Percentiles rank a stretch among this genome's conserved stretches.
These are phyloP conservation scores for Chironomus tepperi DNA, from an alignment of 1,140 invertebrate genomes.

Conservation along the genomic window DNA sequence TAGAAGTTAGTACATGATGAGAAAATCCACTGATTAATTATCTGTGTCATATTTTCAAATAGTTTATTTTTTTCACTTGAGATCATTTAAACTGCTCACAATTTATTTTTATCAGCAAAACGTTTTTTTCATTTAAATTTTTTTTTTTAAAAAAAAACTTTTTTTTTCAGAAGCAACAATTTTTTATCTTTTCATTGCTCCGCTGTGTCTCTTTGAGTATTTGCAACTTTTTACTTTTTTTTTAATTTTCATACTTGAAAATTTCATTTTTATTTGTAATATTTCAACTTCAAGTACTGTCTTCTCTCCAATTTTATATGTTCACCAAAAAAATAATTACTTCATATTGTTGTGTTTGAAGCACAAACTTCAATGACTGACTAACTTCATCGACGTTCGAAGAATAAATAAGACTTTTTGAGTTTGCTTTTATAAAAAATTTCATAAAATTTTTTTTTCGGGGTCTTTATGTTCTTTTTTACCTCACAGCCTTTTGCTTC, in stretches of 20 bases:
- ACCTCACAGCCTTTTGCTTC: not conserved
- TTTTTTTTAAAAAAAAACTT: not conserved
- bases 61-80: not conserved
- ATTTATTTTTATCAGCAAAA: no score
- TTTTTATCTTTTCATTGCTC: no score
- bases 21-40: not conserved
- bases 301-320: constrained; percentile 1
- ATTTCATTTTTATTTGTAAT: not conserved
- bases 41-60: not conserved
- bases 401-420: not conserved
- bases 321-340: not conserved
- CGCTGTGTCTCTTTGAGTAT: not conserved
- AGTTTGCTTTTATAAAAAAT: not conserved
- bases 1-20: not conserved
- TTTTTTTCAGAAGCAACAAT: no score
- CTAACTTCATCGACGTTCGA: constrained; percentile 5
- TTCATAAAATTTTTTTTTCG: not conserved
- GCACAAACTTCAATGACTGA: constrained; percentile 1
- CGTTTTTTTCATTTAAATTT: constrained; percentile 10
- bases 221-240: not conserved
- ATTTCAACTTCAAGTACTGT: not conserved
- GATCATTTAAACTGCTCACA: not conserved
- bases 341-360: not conserved
- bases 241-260: not conserved
- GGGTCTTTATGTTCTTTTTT: constrained; percentile 7